Evolutionary conservation across 2,113 vertebrate species (phyloP).

Genomic region (Athene cunicularia): DNA sequence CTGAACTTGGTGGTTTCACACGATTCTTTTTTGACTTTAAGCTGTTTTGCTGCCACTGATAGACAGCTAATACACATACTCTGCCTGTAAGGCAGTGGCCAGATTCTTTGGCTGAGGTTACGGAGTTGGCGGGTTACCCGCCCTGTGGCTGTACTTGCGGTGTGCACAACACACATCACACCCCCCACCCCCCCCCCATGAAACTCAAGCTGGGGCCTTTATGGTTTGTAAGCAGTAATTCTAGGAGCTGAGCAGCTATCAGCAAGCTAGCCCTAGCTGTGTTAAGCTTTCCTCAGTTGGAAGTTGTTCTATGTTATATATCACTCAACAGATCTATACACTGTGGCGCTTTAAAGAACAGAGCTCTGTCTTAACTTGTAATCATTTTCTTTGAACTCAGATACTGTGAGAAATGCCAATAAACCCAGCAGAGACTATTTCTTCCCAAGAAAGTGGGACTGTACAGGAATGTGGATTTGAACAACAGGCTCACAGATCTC

Average conservation of each 20-base stretch:
- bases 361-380: constrained; percentile 75
- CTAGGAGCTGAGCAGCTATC: constrained; percentile 69
- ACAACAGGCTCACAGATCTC: constrained; percentile 47
- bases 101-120: constrained; percentile 57
- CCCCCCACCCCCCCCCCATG: background rate
- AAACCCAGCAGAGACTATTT: constrained; percentile 74
- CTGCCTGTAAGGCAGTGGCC: constrained; percentile 33
- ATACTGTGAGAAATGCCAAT: constrained; percentile 78
- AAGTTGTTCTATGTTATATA: constrained; percentile 67
- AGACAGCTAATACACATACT: background rate
- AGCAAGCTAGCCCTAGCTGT: constrained; percentile 50
- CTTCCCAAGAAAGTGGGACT: constrained; percentile 60
- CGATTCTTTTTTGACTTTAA: background rate
- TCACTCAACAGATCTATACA: constrained; percentile 72
- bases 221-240: constrained; percentile 71
- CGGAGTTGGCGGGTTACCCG: constrained; percentile 6
- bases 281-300: constrained; percentile 69
- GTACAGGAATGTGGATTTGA: constrained; percentile 42
- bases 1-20: constrained; percentile 15
- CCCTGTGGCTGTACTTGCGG: constrained; percentile 16
- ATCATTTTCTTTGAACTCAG: constrained; percentile 81
- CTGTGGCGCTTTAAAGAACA: constrained; percentile 66
- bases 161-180: constrained; percentile 6
- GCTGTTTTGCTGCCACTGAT: background rate
- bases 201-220: constrained; percentile 67